These are phyloP conservation scores for Trogon surrucura DNA, from an alignment of 2,113 vertebrate genomes.

Conservation along the genomic window DNA sequence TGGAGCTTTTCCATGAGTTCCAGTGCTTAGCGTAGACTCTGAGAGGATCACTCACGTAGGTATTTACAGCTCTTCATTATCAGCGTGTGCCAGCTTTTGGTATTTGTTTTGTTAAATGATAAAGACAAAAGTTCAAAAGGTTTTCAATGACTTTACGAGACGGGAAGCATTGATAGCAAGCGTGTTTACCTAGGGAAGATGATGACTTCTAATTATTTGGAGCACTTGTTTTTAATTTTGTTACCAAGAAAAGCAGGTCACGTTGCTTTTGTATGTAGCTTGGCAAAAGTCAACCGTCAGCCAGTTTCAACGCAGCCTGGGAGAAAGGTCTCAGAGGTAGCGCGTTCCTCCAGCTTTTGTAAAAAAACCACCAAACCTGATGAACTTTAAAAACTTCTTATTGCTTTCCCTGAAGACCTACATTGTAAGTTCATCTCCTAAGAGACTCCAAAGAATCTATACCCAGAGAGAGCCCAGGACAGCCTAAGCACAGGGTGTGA, in stretches of 20 bases:
- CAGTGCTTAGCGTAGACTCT: background rate
- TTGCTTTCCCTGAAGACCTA: background rate
- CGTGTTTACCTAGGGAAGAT: background rate
- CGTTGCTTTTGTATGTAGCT: background rate
- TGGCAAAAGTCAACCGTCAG: conserved; percentile 4
- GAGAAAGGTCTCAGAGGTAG: background rate
- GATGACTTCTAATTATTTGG: conserved; percentile 1
- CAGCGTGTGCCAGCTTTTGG: background rate
- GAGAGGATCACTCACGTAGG: background rate
- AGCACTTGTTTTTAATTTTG: conserved; percentile 12
- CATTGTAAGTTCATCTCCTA: background rate
- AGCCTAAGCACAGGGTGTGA: background rate
- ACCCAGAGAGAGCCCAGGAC: background rate
- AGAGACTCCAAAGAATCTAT: background rate
- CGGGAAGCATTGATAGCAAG: background rate
- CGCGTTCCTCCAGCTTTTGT: background rate
- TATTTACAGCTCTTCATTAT: conserved; percentile 20
- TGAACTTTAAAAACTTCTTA: background rate
- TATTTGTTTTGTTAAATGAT: conserved; percentile 36
- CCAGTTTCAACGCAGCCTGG: background rate
- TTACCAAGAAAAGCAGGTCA: background rate
- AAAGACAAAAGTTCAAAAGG: conserved; percentile 41
- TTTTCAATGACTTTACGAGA: conserved; percentile 18
- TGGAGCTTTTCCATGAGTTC: background rate
- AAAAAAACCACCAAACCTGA: background rate